Evolutionary conservation across 2,888 invertebrate genomes (phyloP), one percentile per base, ranked within the genome.

Genomic region (Lycia hirtaria): DNA sequence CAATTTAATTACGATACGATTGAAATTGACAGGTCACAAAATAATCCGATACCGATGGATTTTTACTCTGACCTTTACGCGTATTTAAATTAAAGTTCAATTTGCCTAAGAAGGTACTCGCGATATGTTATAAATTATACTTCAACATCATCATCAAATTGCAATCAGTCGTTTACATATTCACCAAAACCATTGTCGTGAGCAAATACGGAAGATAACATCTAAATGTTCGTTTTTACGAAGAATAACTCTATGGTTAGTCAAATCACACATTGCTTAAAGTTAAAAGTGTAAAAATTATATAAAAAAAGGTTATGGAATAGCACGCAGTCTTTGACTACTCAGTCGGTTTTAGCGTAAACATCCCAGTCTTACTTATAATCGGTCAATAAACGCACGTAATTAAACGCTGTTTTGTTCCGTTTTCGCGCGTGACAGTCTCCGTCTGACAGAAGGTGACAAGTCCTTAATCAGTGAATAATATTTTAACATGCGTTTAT

Each of bases 261-360:
- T 82, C 75, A 80, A 83, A 82, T 83, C 82, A 82, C 82, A 81
- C 81, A 76, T 76, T 73, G 78, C 82, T 83, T 57, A 52, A 19
- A 35, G 20, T 44, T 51, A 51, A 52, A 43, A 30, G 24, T 14
- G 44, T 53, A 50, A 59, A 53, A 45, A 28, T 35, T 49, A 48
- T 24, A 40, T 6, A 32, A 40, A 20, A 57, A 54, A 47, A 41
- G 53, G n/a, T n/a, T 66, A 64, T 62, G 59, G 65, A 65, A 65
- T 63, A 55, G 32, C 40, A 45, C 35, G 43, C 63, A 65, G 65
- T 65, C 65, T 65, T 61, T 51, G 60, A 62, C 62, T 58, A 56
- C 43, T 62, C 58, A 62, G 58, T 62, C 62, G 32, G 51, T 56
- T 55, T 28, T 30, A 56, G 45, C 56, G 50, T 37, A 17, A 35